These are phyloP conservation scores for Macrophya alboannulata DNA, from an alignment of 2,888 invertebrate genomes.

Conservation along the genomic window DNA sequence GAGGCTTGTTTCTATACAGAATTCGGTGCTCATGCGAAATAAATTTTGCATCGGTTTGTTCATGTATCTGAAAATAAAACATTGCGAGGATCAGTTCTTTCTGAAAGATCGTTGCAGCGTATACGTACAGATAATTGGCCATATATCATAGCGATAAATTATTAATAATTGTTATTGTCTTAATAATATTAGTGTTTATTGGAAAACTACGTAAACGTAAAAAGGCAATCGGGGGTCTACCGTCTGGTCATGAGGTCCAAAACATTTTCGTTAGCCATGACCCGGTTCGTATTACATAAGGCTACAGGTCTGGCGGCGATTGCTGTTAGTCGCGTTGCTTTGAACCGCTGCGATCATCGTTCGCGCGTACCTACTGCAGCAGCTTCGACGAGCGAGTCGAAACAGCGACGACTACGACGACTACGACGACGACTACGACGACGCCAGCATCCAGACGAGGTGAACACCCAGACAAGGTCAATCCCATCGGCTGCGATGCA, in stretches of 20 bases:
- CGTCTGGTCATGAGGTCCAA: neutral
- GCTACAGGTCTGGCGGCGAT: slow-evolving; percentile 27
- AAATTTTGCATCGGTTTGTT: too few relatives aligned
- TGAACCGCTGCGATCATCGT: neutral
- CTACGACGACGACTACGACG: slow-evolving; percentile 16
- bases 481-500: slow-evolving; percentile 54
- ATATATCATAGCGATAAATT: neutral
- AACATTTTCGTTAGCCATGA: slow-evolving; percentile 50
- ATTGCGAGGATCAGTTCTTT: too few relatives aligned
- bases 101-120: too few relatives aligned
- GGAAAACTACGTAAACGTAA: neutral
- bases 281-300: slow-evolving; percentile 55
- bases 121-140: too few relatives aligned
- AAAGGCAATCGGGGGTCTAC: neutral
- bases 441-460: slow-evolving; percentile 62
- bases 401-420: slow-evolving; percentile 19
- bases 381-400: slow-evolving; percentile 2
- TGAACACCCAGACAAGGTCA: slow-evolving; percentile 76
- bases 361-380: slow-evolving; percentile 14
- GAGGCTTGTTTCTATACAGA: too few relatives aligned
- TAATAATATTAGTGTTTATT: neutral
- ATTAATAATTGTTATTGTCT: neutral
- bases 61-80: too few relatives aligned
- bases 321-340: slow-evolving; percentile 20
- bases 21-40: too few relatives aligned